A percentile compares a stretch with the other conserved stretches of the same genome.
These are phyloP conservation scores for Hemibagrus wyckioides DNA, from an alignment of 2,113 vertebrate species.

Conservation along the genomic window DNA sequence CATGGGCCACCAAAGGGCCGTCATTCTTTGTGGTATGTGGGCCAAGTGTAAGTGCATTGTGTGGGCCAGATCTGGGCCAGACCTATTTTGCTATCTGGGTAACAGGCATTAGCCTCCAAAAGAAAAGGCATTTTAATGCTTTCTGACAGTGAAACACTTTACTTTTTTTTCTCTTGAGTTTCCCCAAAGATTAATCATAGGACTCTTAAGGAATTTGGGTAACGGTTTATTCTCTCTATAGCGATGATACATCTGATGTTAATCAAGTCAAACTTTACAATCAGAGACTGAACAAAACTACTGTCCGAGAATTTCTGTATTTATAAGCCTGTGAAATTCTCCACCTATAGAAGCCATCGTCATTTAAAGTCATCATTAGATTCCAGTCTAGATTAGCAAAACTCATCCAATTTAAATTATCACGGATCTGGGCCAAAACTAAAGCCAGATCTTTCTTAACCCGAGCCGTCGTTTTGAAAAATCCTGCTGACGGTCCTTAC, in stretches of 20 bases:
- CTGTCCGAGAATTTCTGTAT: not conserved
- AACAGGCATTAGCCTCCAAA: no score
- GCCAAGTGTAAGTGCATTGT: no score
- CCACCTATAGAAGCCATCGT: not conserved
- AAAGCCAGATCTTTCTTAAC: not conserved
- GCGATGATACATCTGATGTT: not conserved
- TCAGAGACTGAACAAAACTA: not conserved
- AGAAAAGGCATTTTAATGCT: no score
- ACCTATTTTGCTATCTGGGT: no score
- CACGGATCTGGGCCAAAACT: not conserved
- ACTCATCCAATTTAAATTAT: not conserved
- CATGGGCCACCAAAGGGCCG: no score
- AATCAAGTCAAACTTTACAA: no score
- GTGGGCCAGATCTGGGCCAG: no score
- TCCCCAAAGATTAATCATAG: not conserved
- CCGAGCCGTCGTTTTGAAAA: not conserved
- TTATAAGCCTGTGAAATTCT: not conserved
- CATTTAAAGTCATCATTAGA: not conserved
- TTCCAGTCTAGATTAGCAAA: not conserved
- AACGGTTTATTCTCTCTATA: not conserved
- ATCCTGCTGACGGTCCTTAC: not conserved
- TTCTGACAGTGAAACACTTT: not conserved
- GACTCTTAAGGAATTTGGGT: not conserved
- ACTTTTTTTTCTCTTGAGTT: not conserved
- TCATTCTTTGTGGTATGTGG: no score